Evolutionary conservation across 2,797 vertebrate genomes (phyloP).

Genomic region (Chaetodon trifasciatus): DNA sequence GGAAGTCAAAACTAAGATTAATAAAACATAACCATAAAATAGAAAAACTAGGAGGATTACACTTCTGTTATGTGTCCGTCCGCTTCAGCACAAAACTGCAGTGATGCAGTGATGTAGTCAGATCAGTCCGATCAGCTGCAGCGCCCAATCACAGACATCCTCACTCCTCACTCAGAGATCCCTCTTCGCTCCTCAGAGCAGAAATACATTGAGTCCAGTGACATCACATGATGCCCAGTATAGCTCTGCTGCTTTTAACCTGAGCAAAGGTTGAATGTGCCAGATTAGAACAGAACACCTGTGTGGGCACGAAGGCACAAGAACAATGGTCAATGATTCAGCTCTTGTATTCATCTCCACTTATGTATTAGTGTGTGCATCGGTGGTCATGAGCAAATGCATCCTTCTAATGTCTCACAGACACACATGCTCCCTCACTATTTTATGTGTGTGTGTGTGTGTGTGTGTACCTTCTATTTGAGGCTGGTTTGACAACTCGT

Average conservation of each 20-base stretch:
- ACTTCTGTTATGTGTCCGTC: not conserved
- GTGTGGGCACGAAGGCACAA: constrained; percentile 21
- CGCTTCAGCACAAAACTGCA: not conserved
- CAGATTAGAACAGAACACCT: constrained; percentile 13
- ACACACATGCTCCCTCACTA: not conserved
- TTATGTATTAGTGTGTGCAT: constrained; percentile 17
- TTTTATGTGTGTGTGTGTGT: not conserved
- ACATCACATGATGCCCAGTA: not conserved
- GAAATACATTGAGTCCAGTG: not conserved
- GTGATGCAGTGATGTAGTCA: not conserved
- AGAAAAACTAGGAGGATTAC: not conserved
- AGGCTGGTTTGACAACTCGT: not conserved
- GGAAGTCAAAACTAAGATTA: not conserved
- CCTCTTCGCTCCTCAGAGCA: not conserved
- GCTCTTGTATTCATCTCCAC: constrained; percentile 18
- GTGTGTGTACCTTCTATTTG: constrained; percentile 1
- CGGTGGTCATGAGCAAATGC: constrained; percentile 14
- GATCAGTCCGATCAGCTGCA: not conserved
- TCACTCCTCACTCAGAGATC: not conserved
- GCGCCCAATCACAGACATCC: not conserved
- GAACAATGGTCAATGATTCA: constrained; percentile 36
- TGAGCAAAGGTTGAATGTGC: constrained; percentile 6
- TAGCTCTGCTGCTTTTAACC: constrained; percentile 19
- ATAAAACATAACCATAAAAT: not conserved
- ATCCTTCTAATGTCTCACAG: not conserved